Evolutionary conservation across 2,888 invertebrate species (phyloP), one percentile per base, ranked within the genome.

Genomic region (Drosophila rubida): DNA sequence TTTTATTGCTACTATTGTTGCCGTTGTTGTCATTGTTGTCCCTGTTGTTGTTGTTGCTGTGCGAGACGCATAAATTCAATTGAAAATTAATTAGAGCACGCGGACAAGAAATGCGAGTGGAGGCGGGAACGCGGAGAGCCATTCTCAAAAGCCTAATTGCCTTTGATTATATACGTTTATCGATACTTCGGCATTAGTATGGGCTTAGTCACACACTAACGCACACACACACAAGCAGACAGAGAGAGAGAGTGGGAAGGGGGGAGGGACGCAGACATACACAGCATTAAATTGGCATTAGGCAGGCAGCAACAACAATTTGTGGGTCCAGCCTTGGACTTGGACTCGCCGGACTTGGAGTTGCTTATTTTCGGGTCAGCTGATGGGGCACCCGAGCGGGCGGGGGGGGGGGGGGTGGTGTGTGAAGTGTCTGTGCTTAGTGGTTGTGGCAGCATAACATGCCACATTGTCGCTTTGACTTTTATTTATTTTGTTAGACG

Each of bases 401-500:
- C 2, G n/a, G 25, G 23, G 14, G 16, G 41, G 9, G 37, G 16
- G 25, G 16, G 50, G 16, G 25, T 51, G 37, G 37, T 19, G 22
- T 2, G 41, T 42, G 30, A 27, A 23, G n/a, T 42, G 57, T 16
- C 25, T 46, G 19, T 22, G 23, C 25, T 48, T 42, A 51, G 55
- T 58, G 59, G 46, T 44, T 58, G 66, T 45, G 70, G 69, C 58
- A 57, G 62, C 73, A 68, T 54, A 78, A 67, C 76, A 70, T 64
- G 81, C 84, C 81, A 78, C 84, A 80, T 69, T 80, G 76, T 78
- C 87, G 87, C 81, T 70, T 72, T 69, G 81, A 78, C 84, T 80
- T 81, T 84, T 82, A 87, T 84, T 83, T 87, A 83, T 83, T 83
- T 84, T 87, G 74, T 71, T 73, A 67, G 82, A 81, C 72, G 85